Evolutionary conservation across 64 coral and sea anemone genomes (phyloP), one percentile per base, ranked within the genome.

Genomic region (Cladopsammia gracilis): DNA sequence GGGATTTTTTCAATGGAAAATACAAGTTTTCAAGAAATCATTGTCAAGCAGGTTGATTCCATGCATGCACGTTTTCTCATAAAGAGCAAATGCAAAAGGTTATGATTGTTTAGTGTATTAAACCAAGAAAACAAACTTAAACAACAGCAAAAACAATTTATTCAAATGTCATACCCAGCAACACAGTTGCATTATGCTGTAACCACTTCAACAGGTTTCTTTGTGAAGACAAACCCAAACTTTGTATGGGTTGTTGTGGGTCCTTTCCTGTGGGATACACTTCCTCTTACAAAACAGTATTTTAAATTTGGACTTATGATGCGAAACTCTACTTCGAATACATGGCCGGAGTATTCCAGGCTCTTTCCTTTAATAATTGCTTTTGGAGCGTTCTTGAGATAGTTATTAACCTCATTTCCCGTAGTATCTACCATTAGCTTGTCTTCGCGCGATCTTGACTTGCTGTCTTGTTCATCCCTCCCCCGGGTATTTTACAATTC

Each of bases 101-200:
- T 34, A 34, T 34, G 34, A 34, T 34, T 34, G 0, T 34, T 34
- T 34, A 34, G 34, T 34, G 34, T 34, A 34, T 34, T 34, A 34
- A 34, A 34, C 34, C 34, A 34, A 34, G 34, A 34, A 34, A 34
- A 34, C 34, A 34, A 34, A 34, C 34, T 34, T 34, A 34, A 34
- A 34, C 34, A 34, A 34, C 34, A 34, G 2, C 34, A 34, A 34
- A 34, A 34, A 34, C 34, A 34, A 34, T 34, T 34, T 34, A 34
- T 34, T 34, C 20, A 11, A 71, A 20, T 78, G 26, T 72, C 85
- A 56, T 79, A 90, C 88, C 75, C 88, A 78, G 88, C 88, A 60
- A 90, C 58, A 90, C 87, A 77, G 76, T 56, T 51, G 79, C 88
- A 90, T 77, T 90, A 75, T 62, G 88, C 75, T 47, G 88, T 90